Conservation (phyloP, 2,888 invertebrate genomes). For the Calephelis perditalis region DNA sequence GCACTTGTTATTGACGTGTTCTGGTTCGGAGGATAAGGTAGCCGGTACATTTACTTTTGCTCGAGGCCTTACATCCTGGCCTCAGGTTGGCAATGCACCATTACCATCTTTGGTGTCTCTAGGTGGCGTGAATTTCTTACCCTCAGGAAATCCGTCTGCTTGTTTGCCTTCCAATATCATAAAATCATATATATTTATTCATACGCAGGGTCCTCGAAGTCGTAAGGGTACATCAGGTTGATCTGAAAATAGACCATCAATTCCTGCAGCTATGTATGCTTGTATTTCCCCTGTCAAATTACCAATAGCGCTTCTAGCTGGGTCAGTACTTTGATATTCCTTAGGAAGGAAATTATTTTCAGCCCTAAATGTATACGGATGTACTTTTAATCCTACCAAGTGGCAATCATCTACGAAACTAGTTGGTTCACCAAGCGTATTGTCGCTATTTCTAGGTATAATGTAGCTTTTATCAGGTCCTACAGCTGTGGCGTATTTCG, state of each 20-base stretch:
- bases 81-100: no score
- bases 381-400: conserved; percentile 58
- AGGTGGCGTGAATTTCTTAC: no score
- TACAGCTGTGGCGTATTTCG: conserved; percentile 59
- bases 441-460: conserved; percentile 50
- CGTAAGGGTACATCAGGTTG: conserved; percentile 57
- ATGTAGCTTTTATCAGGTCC: conserved; percentile 63
- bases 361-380: conserved; percentile 64
- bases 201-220: conserved; percentile 41
- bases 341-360: conserved; percentile 56
- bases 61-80: no score
- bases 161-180: no score
- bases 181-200: neutral
- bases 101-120: no score
- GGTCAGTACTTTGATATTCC: conserved; percentile 47
- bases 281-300: conserved; percentile 50
- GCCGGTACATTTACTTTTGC: no score
- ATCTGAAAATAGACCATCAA: conserved; percentile 63
- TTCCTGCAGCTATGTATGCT: conserved; percentile 53
- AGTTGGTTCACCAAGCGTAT: conserved; percentile 47
- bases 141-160: no score
- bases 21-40: no score
- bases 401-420: conserved; percentile 58
- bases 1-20: no score
- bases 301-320: conserved; percentile 44